phyloP scores from a whole-genome alignment of 2,888 invertebrate genomes.

The Patella ulyssiponensis region DNA sequence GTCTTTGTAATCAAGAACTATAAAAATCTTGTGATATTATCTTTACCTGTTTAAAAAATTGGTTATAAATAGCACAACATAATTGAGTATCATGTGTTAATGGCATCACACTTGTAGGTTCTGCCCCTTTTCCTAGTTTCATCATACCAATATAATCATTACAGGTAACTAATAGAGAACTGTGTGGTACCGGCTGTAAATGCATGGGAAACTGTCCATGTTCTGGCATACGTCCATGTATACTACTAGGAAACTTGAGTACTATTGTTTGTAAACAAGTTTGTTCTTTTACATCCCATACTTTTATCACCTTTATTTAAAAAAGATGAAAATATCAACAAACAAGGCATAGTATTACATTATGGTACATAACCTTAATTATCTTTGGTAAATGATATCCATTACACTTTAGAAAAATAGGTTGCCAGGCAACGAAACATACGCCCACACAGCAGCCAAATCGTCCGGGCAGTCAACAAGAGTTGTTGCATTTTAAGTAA shows the following conservation, averaged over 20 bases:
- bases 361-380: no score
- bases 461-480: no score
- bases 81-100: constrained; percentile 67
- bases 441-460: no score
- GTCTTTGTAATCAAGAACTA: no score
- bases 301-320: constrained; percentile 66
- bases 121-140: constrained; percentile 63
- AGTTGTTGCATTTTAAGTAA: no score
- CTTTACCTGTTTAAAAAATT: constrained; percentile 67
- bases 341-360: no score
- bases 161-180: constrained; percentile 66
- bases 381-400: no score
- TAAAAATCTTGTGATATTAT: no score
- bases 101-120: constrained; percentile 48
- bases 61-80: constrained; percentile 70
- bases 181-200: constrained; percentile 59
- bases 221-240: constrained; percentile 69
- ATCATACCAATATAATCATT: constrained; percentile 69
- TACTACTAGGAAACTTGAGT: constrained; percentile 68
- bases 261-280: constrained; percentile 68
- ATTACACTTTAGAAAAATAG: no score
- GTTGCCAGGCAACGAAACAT: no score
- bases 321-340: no score
- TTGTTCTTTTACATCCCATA: constrained; percentile 71
- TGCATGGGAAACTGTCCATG: constrained; percentile 69